Base-by-base conservation (phyloP, 2,888 invertebrate species). In the Unio pictorum region DNA sequence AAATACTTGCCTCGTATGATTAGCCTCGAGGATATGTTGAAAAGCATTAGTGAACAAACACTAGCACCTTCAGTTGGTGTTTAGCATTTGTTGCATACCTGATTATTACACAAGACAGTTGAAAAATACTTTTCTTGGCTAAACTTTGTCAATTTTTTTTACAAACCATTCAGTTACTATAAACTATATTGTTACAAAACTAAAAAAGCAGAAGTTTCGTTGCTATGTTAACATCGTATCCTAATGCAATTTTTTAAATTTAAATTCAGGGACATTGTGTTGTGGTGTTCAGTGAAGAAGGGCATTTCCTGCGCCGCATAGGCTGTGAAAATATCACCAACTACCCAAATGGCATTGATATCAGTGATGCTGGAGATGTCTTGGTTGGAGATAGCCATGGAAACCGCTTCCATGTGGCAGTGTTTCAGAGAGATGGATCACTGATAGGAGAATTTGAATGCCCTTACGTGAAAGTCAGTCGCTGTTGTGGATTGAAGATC, bases 281-380 rank as follows among this genome's bases (percentile, higher is more conserved):
- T 67, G 90, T 88, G 61, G 97, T 97, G 45, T 97, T 97, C 90
- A 95, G 95, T 89, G 96, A 97, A 89, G 95, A 95, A 78, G 98
- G 98, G 70, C 93, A 85, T 69, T 98, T 96, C 91, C 91, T 96
- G 87, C 94, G 97, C 81, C 94, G 96, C 82, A 98, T 98, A 90
- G 98, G 98, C 80, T 95, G 95, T 91, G 97, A 98, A 91, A 96
- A 94, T 90, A 94, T 98, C 84, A 98, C 98, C 85, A 97, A 97
- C 91, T 98, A 97, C 91, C 98, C 98, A 8, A 98, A 98, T 90
- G 98, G 98, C 80, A 98, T 98, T 88, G 98, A 98, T 91, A 97
- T 98, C 89, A 97, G 97, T 67, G 97, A 97, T 91, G 96, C 96
- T 66, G 98, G 98, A 61, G 98, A 98, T 91, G 96, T 98, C 74